Evolutionary conservation across 2,888 invertebrate species (phyloP), one percentile per base, ranked within the genome.

Genomic region (Macrosiphum euphorbiae): DNA sequence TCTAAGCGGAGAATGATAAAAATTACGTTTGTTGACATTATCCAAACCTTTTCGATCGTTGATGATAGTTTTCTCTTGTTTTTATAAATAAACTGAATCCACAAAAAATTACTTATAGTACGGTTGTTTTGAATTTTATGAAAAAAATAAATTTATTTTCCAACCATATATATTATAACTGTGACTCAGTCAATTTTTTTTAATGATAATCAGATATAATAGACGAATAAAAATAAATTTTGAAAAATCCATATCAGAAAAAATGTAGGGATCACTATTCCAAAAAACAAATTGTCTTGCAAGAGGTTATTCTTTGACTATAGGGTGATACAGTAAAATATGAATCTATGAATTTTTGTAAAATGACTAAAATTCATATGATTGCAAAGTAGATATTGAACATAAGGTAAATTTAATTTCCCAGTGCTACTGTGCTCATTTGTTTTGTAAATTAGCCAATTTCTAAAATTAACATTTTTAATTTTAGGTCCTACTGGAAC

Each of bases 381-480:
- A 35, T 35, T 78, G 8, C 13, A 35, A 41, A 78, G 78, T 41
- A 41, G 20, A 35, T 78, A 78, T 78, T 78, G 67, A 78, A 78
- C 78, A 78, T 20, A 35, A 78, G 86, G 47, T 86, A 47, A 86
- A 86, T 47, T 13, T 86, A 47, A 86, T 86, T 86, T 86, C 28
- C 44, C 28, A 47, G 86, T 24, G 16, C 28, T 50, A 44, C 28
- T 86, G 86, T 86, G 47, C n/a, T 50, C 28, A 50, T 47, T 50
- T 86, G 47, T 86, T 86, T 86, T 86, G 86, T 47, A 28, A 50
- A 86, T 13, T 86, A 28, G 86, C 86, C 86, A 86, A 86, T 86
- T 47, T 86, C 86, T 86, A 86, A 86, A 86, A 47, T 86, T 86
- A 86, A 50, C 44, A 47, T 86, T 86, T 86, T 86, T 47, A 86